These are phyloP conservation scores for Stercorarius parasiticus DNA, from an alignment of 2,113 vertebrate genomes.

Conservation along the genomic window DNA sequence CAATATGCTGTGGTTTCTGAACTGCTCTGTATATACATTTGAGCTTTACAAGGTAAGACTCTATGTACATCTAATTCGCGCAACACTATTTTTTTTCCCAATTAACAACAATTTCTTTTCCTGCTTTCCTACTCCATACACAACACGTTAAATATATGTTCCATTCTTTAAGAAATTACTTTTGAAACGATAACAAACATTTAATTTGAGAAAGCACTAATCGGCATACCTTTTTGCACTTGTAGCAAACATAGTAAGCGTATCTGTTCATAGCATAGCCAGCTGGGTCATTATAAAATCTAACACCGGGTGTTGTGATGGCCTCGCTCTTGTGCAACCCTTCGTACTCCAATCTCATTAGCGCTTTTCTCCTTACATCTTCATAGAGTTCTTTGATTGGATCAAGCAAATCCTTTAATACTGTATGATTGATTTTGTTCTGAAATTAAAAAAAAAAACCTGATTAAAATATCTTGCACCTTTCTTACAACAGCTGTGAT, in stretches of 20 bases:
- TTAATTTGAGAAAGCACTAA: neutral
- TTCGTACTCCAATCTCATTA: slow-evolving; percentile 98
- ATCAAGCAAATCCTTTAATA: slow-evolving; percentile 96
- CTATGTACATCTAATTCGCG: neutral
- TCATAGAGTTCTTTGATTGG: slow-evolving; percentile 98
- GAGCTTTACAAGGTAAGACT: neutral
- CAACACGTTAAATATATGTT: neutral
- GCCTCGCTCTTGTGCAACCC: slow-evolving; percentile 98
- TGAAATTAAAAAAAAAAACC: slow-evolving; percentile 61
- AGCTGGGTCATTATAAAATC: slow-evolving; percentile 96
- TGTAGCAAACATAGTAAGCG: slow-evolving; percentile 98
- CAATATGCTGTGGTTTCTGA: neutral
- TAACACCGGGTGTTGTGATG: slow-evolving; percentile 93
- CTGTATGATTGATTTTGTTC: slow-evolving; percentile 99
- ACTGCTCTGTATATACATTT: too few relatives aligned
- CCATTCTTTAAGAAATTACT: neutral
- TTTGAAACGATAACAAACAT: neutral
- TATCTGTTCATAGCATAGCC: slow-evolving; percentile 99
- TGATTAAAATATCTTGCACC: neutral
- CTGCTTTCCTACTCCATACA: neutral
- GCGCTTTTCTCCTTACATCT: slow-evolving; percentile 94
- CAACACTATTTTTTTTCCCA: neutral
- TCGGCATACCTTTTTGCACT: slow-evolving; percentile 93
- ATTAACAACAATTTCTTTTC: neutral
- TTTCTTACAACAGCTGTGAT: neutral